Evolutionary conservation across 1,140 invertebrate species (phyloP).

Genomic region (Trichogramma pretiosum): DNA sequence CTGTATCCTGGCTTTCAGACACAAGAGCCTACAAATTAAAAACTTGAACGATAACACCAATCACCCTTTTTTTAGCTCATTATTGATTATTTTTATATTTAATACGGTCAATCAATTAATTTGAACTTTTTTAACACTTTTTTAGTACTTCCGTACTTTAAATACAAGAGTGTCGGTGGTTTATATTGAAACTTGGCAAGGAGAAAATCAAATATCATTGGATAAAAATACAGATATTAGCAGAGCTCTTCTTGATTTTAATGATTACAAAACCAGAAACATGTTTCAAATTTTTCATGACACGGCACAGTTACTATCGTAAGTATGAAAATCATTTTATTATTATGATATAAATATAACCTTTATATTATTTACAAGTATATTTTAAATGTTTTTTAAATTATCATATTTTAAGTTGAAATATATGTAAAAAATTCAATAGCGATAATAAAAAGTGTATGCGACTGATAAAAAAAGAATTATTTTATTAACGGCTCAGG

Average conservation of each 20-base stretch:
- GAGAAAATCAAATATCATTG: slow-evolving; percentile 72
- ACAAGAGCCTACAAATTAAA: too few relatives aligned
- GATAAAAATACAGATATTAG: slow-evolving; percentile 77
- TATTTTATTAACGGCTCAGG: too few relatives aligned
- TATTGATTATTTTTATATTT: slow-evolving; percentile 11
- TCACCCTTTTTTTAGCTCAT: too few relatives aligned
- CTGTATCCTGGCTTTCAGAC: too few relatives aligned
- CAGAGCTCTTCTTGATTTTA: slow-evolving; percentile 78
- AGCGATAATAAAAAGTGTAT: too few relatives aligned
- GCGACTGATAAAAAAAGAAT: too few relatives aligned
- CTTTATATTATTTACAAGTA: neutral
- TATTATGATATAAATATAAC: neutral
- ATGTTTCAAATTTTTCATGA: slow-evolving; percentile 77
- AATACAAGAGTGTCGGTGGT: slow-evolving; percentile 89
- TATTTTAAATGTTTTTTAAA: neutral
- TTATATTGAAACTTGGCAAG: slow-evolving; percentile 94
- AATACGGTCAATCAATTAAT: slow-evolving; percentile 2
- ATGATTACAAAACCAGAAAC: slow-evolving; percentile 76
- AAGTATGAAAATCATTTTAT: slow-evolving; percentile 44
- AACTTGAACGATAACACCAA: too few relatives aligned
- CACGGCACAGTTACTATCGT: slow-evolving; percentile 87
- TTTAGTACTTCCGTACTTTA: slow-evolving; percentile 84
- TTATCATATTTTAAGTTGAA: neutral
- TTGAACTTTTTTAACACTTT: slow-evolving; percentile 14
- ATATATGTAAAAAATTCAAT: too few relatives aligned